Conservation (phyloP, 1,140 invertebrate genomes). For the Papilio dardanus region DNA sequence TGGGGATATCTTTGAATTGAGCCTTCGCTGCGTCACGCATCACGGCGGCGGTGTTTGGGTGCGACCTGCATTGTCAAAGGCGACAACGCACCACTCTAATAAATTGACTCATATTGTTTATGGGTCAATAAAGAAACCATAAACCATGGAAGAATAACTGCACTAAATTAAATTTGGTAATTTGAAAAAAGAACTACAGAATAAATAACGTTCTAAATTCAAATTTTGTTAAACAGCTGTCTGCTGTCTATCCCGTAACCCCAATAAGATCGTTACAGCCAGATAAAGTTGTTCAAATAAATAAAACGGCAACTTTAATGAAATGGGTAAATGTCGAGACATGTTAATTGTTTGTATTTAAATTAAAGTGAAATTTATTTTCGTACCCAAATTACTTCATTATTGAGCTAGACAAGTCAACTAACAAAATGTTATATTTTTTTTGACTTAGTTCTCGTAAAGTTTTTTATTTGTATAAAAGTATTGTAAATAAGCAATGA, state of each 20-base stretch:
- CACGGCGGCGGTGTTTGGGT: constrained; percentile 13
- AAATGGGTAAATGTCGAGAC: not conserved
- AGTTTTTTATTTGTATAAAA: not conserved
- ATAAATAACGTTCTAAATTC: not conserved
- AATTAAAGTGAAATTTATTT: not conserved
- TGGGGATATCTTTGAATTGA: constrained; percentile 38
- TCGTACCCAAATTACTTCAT: not conserved
- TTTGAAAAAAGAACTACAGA: not conserved
- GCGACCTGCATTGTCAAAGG: constrained; percentile 17
- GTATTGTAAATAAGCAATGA: not conserved
- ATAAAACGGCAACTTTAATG: not conserved
- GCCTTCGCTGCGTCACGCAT: constrained; percentile 31
- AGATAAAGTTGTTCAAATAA: not conserved
- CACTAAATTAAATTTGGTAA: not conserved
- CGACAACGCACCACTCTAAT: not conserved
- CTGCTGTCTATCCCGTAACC: not conserved
- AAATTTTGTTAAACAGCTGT: not conserved
- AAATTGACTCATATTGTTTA: not conserved
- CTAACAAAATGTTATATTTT: not conserved
- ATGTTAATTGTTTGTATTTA: not conserved
- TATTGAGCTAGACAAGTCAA: not conserved
- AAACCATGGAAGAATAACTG: not conserved
- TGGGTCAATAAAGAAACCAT: not conserved
- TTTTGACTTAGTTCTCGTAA: not conserved
- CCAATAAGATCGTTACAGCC: not conserved